phyloP scores from a whole-genome alignment of 1,140 invertebrate genomes.

The Dendroctonus ponderosae region DNA sequence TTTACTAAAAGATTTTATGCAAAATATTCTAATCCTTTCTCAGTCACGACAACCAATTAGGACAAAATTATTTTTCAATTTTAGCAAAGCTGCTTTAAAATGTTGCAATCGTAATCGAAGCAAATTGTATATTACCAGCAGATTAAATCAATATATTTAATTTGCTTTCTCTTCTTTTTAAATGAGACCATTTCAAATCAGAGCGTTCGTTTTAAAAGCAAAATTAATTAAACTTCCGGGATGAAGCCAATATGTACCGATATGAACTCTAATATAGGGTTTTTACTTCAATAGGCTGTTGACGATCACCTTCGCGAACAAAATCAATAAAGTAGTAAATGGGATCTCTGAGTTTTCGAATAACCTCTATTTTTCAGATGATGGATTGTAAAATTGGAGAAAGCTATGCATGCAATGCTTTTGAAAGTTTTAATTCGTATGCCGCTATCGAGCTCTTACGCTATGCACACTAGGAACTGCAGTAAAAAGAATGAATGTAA shows the following conservation, averaged over 20 bases:
- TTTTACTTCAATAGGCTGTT: constrained; percentile 6
- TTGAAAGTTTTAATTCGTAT: constrained; percentile 11
- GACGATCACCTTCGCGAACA: constrained; percentile 10
- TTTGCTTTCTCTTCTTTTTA: too few relatives aligned
- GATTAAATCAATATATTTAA: too few relatives aligned
- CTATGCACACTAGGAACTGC: too few relatives aligned
- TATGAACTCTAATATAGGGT: background rate
- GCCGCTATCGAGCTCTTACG: constrained; percentile 2
- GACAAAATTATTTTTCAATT: too few relatives aligned
- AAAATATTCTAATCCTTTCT: too few relatives aligned
- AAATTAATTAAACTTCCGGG: constrained; percentile 12
- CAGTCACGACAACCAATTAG: too few relatives aligned
- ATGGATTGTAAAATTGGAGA: constrained; percentile 17
- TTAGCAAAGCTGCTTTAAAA: too few relatives aligned
- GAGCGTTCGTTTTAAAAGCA: background rate
- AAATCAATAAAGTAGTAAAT: constrained; percentile 18
- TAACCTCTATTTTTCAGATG: constrained; percentile 22
- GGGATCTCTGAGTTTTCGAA: constrained; percentile 14
- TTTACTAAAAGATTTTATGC: too few relatives aligned
- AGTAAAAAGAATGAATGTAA: too few relatives aligned
- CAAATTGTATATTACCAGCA: too few relatives aligned
- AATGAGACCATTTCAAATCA: too few relatives aligned
- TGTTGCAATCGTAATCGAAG: too few relatives aligned
- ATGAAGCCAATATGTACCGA: background rate
- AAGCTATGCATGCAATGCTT: constrained; percentile 18